Evolutionary conservation across 2,797 vertebrate species (phyloP), one percentile per base, ranked within the genome.

Genomic region (Rhyacichthys aspro): DNA sequence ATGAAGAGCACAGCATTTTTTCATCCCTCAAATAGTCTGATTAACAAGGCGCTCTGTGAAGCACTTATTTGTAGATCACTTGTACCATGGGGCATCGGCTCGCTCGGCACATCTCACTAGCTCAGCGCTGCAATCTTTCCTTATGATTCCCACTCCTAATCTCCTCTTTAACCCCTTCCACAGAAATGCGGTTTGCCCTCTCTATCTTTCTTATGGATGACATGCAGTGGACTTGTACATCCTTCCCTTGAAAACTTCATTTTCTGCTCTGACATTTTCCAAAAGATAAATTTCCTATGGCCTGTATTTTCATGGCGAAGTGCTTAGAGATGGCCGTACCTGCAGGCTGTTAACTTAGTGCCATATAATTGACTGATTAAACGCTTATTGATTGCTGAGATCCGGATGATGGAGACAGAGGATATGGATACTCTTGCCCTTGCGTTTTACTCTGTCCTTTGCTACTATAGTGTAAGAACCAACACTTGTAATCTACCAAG

Each of bases 301-400:
- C 78, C 73, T 68, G 77, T 84, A 80, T 89, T 90, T 91, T 90
- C 76, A 87, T 57, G 78, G 83, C 66, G 76, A 85, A 81, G 76
- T 67, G 76, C 79, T 85, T 61, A 0, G 72, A 64, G 69, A 89
- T 75, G 74, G 83, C 80, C 81, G 70, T 84, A 90, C 89, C 86
- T 89, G 76, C 85, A 87, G 86, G 90, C 86, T 81, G 86, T 89
- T 89, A 90, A 91, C 90, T 89, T 85, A 87, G 87, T 79, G 81
- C 79, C 82, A 82, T 88, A 86, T 91, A 91, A 91, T 90, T 89
- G 87, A 88, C 90, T 88, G 89, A 92, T 93, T 90, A 91, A 92
- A 90, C 81, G 78, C 87, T 83, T 92, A 91, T 92, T 91, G 91
- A 92, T 91, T 86, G 86, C 84, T 63, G 78, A 82, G 84, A 90